Conservation (phyloP, 2,888 invertebrate genomes). For the Panorpa germanica region DNA sequence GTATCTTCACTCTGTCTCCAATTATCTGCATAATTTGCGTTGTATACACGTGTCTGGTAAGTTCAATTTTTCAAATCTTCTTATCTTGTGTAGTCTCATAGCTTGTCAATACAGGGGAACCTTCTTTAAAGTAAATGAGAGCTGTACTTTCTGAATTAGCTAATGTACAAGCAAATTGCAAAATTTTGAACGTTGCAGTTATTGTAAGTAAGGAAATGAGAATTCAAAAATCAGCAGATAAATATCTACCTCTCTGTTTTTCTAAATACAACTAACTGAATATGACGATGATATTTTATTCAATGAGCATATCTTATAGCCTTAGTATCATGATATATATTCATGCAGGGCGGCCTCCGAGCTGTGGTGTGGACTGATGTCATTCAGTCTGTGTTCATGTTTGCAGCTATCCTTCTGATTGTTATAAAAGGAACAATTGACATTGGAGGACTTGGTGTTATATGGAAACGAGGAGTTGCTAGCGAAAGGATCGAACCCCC, state of each 20-base stretch:
- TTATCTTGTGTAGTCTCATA: no score
- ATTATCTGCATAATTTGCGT: slow-evolving; percentile 68
- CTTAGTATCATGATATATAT: slow-evolving; percentile 2
- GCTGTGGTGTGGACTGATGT: slow-evolving; percentile 74
- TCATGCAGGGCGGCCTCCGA: slow-evolving; percentile 48
- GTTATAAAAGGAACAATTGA: slow-evolving; percentile 55
- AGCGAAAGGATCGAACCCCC: slow-evolving; percentile 52
- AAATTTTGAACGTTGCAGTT: no score
- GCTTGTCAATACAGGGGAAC: no score
- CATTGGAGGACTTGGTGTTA: slow-evolving; percentile 45
- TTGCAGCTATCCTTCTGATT: slow-evolving; percentile 51
- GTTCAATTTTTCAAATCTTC: no score
- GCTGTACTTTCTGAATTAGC: no score
- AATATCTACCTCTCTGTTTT: no score
- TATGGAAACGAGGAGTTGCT: slow-evolving; percentile 43
- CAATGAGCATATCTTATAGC: not conserved
- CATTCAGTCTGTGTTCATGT: slow-evolving; percentile 58
- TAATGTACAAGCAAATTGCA: no score
- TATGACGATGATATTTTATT: no score
- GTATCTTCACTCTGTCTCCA: slow-evolving; percentile 62
- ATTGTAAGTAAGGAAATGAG: no score
- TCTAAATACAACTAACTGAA: no score
- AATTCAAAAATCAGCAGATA: no score
- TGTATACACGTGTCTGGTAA: slow-evolving; percentile 58
- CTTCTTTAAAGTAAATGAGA: no score